Evolutionary conservation across 2,888 invertebrate species (phyloP), one percentile per base, ranked within the genome.

Genomic region (Platypus cylindrus): DNA sequence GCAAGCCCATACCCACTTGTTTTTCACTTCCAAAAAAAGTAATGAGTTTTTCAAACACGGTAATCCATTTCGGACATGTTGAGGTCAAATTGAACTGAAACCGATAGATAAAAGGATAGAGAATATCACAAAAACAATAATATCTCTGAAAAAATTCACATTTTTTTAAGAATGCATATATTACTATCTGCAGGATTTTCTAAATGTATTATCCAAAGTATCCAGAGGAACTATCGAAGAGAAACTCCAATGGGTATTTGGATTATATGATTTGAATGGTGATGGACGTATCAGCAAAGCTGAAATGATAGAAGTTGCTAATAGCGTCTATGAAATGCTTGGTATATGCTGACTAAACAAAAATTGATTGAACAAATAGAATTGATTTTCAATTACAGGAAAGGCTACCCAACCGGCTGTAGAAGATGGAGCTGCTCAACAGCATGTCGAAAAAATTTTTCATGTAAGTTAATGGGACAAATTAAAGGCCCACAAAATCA

Each of bases 221-320:
- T 85, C 85, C 1, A 70, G 87, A 37, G 89, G 89, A 8, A 78
- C 78, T 12, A 70, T 81, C 3, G 79, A 84, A 51, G 89, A 90
- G 59, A 85, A 89, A 56, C 65, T 90, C 24, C 78, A 83, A 47
- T 90, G 89, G 89, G 78, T 87, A 34, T 90, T 90, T 59, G 75
- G 78, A 5, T 66, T 90, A 13, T 90, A 90, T 63, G 90, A 90
- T 59, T 71, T 84, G 37, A 84, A 89, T 53, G 80, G 81, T 0
- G 87, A 89, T 56, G 87, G 89, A 1, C 69, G 80, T 40, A 85
- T 89, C 55, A 82, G 83, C 13, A 76, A 84, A 51, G 70, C 75
- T 1, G 89, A 89, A 65, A 84, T 89, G 85, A 61, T 76, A 45
- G 76, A 81, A 39, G 86, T 89, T 24, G 86, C 84, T 22, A 71